Base-by-base conservation (phyloP, 1,140 invertebrate species). In the Meteorus sp. region DNA sequence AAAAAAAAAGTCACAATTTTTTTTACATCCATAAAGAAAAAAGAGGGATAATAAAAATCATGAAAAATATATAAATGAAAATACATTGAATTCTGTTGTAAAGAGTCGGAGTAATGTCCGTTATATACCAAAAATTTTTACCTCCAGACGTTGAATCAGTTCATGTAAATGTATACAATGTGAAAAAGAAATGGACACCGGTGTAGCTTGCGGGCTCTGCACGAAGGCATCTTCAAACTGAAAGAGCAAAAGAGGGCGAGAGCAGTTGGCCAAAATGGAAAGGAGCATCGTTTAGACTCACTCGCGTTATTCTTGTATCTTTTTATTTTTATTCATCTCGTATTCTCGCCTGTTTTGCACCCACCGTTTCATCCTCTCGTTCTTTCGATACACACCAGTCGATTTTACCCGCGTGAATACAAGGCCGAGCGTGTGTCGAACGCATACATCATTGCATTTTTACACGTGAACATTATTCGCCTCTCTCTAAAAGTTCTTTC, bases 261-360 rank as follows among this genome's bases (percentile, higher is more conserved):
- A 39, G 35, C 35, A 39, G 35, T 39, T 15, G 13, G 31, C 27
- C 50, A 52, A 33, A 52, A 52, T 13, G 35, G 8, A 39, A 39
- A 7, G 11, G 27, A 9, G 27, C 35, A 15, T 39, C 35, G 35
- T 39, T 39, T 39, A 39, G 35, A 39, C 35, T 39, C 35, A 7
- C 29, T 33, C 29, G 11, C n/a, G n/a, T n/a, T 33, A 6, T 11
- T 33, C 29, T 33, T 33, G 29, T 11, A 7, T 33, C 29, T 7
- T 33, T 33, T 33, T 33, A 33, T 33, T 7, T 33, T 11, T 33
- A 6, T 11, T 33, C 6, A 6, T 11, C 11, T 33, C 11, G 29
- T 33, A 33, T 33, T 7, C n/a, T n/a, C n/a, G n/a, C n/a, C n/a
- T n/a, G n/a, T n/a, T n/a, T n/a, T n/a, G n/a, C n/a, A n/a, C n/a